These are phyloP conservation scores for Cynopterus sphinx DNA, from an alignment of 2,797 vertebrate species.

Conservation along the genomic window DNA sequence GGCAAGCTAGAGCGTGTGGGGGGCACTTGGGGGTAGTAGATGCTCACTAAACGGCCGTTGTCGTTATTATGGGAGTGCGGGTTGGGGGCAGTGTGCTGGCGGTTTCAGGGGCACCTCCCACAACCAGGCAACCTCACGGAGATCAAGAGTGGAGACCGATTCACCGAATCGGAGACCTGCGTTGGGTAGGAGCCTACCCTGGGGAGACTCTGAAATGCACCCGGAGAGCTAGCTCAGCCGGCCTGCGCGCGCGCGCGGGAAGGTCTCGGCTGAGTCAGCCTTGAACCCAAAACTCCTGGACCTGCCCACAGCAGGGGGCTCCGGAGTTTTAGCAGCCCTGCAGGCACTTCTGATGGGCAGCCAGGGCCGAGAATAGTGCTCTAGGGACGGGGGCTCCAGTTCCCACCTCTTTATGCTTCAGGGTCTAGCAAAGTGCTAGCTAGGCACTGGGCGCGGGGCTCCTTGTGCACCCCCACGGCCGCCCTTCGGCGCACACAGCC, in stretches of 20 bases:
- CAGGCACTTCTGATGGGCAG: not conserved
- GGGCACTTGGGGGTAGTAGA: not conserved
- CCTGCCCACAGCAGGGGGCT: not conserved
- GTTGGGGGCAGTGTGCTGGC: not conserved
- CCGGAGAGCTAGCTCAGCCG: not conserved
- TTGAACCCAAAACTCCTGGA: not conserved
- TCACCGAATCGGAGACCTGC: not conserved
- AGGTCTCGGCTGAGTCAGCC: not conserved
- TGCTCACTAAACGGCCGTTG: not conserved
- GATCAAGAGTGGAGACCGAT: not conserved
- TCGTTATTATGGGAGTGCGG: not conserved
- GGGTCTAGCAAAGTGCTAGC: not conserved
- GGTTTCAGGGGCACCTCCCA: not conserved
- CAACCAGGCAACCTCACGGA: not conserved
- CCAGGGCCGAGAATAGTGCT: not conserved
- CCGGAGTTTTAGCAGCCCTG: not conserved
- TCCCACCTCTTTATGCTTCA: not conserved
- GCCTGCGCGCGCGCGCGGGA: not conserved
- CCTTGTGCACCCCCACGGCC: not conserved
- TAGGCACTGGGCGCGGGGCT: not conserved
- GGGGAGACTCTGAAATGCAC: not conserved
- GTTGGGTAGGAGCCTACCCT: not conserved
- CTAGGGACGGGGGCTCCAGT: too few relatives aligned
- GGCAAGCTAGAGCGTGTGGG: not conserved
- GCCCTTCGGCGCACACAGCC: not conserved